Conservation (phyloP, 2,888 invertebrate genomes). For the Uloborus plumipes region DNA sequence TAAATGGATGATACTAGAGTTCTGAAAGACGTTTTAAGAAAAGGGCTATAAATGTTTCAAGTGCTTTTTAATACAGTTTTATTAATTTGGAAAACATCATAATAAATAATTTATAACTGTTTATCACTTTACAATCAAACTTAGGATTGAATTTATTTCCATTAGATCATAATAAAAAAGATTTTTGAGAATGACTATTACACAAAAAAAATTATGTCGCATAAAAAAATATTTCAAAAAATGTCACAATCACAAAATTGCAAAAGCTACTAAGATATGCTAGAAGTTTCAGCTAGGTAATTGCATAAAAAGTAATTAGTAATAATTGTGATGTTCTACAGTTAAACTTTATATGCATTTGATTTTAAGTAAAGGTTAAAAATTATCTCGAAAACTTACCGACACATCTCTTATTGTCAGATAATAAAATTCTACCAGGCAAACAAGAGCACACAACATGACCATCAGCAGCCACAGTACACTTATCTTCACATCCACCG, state of each 20-base stretch:
- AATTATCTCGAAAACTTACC: slow-evolving; percentile 42
- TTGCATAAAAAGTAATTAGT: too few species aligned
- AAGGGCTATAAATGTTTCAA: too few species aligned
- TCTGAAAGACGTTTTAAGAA: too few species aligned
- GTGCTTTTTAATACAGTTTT: too few species aligned
- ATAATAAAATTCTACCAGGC: slow-evolving; percentile 75
- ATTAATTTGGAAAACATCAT: too few species aligned
- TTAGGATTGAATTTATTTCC: not conserved
- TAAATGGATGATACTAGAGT: too few species aligned
- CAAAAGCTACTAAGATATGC: too few species aligned
- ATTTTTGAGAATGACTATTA: not conserved
- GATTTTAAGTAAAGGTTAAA: too few species aligned
- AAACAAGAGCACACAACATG: slow-evolving; percentile 79
- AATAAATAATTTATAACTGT: too few species aligned
- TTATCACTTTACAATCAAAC: too few species aligned
- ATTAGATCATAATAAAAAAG: not conserved
- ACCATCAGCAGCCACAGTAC: slow-evolving; percentile 76
- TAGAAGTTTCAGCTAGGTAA: not conserved
- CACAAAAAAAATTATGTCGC: too few species aligned
- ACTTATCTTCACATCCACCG: slow-evolving; percentile 86
- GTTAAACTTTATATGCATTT: not conserved
- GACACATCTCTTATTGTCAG: slow-evolving; percentile 75
- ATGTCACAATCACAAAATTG: not conserved
- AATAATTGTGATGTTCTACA: too few species aligned
- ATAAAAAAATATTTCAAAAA: not conserved